phyloP scores from a whole-genome alignment of 2,113 vertebrate genomes.

The Colinus virginianus region DNA sequence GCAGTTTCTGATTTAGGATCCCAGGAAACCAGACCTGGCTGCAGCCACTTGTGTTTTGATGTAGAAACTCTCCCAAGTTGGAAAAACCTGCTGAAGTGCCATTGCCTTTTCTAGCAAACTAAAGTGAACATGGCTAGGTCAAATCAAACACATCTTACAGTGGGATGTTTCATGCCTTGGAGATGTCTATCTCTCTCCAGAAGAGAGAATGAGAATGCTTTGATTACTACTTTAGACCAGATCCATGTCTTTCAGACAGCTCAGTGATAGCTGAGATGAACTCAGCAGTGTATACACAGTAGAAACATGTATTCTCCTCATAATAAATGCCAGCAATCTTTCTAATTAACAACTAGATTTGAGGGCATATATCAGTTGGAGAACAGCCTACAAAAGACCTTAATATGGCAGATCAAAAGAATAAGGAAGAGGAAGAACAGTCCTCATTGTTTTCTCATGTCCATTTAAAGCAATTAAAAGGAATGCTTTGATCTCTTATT shows the following conservation, averaged over 20 bases:
- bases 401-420: background rate
- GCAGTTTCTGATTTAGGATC: background rate
- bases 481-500: background rate
- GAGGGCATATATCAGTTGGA: background rate
- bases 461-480: slow-evolving; percentile 26
- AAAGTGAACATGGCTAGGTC: background rate
- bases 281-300: background rate
- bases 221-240: background rate
- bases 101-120: background rate
- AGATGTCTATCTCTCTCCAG: background rate
- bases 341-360: background rate
- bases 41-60: background rate
- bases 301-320: background rate
- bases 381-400: background rate
- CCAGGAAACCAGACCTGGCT: background rate
- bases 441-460: background rate
- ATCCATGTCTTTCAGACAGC: background rate
- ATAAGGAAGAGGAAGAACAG: background rate
- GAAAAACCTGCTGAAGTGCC: background rate
- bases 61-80: background rate
- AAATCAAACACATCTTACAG: background rate
- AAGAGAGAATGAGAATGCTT: background rate
- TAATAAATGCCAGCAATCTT: background rate
- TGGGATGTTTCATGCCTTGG: background rate
- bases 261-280: background rate